Evolutionary conservation across 1,140 invertebrate genomes (phyloP).

Genomic region (Neotoxoptera formosana): DNA sequence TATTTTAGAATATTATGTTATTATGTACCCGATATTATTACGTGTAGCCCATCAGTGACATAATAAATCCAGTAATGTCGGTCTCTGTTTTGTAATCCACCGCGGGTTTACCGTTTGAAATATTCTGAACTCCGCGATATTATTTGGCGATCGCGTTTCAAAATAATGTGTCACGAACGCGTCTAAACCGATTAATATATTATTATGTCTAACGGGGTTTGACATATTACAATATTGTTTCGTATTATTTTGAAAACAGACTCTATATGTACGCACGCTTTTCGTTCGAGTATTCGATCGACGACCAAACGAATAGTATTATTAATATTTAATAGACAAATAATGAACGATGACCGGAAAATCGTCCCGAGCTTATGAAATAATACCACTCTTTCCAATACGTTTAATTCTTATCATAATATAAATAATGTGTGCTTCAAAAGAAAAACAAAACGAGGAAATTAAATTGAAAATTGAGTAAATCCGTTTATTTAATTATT

Average conservation of each 20-base stretch:
- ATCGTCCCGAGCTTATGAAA: background rate
- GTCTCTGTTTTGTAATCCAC: background rate
- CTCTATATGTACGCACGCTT: background rate
- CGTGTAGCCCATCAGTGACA: background rate
- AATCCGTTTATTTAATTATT: too few species aligned
- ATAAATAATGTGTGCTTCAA: background rate
- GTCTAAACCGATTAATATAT: too few species aligned
- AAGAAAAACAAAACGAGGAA: background rate
- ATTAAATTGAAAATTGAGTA: too few species aligned
- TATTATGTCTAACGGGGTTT: background rate
- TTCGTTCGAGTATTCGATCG: background rate
- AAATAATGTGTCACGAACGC: background rate
- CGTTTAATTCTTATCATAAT: background rate
- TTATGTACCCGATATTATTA: background rate
- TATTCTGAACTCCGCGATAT: background rate
- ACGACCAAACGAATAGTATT: background rate
- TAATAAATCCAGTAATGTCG: conserved; percentile 3
- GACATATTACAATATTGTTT: background rate
- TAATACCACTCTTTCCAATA: background rate
- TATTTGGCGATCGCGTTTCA: background rate
- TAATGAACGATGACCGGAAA: background rate
- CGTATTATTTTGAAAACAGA: background rate
- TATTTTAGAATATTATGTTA: too few species aligned
- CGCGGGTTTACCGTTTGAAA: background rate
- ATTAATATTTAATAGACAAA: background rate